Evolutionary conservation across 2,888 invertebrate genomes (phyloP), one percentile per base, ranked within the genome.

Genomic region (Ganaspis brasiliensis): DNA sequence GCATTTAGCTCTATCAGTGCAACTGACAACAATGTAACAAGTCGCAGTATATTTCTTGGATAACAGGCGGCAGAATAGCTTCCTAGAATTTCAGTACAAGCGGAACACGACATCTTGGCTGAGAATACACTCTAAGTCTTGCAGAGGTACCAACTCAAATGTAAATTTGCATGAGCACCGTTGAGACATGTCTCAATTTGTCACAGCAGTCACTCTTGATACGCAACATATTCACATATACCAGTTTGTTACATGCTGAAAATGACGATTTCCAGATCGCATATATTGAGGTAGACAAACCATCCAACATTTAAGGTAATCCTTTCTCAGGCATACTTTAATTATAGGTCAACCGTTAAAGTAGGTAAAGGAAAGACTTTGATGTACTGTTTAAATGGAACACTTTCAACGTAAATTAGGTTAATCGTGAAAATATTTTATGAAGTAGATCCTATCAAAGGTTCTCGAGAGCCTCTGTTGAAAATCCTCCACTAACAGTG

Each of bases 141-240:
- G 56, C 26, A 56, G 31, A 16, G 59, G 59, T 9, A 75, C 37
- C 37, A 49, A 61, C 35, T 72, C 72, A 59, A 73, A 72, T 40
- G 63, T 57, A 40, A 72, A 76, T 76, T 76, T 76, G 56, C 76
- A 76, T 76, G 72, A 76, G 67, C 57, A 76, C 61, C 26, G 72
- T 73, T 63, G 37, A 63, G 76, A 56, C 67, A 67, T 73, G 70
- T 56, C 76, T 73, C 73, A 73, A 76, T 76, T 76, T 73, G 63
- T 76, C 63, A 59, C 72, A 73, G 72, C 26, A 57, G 55, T 52
- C 59, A 59, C 71, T 71, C 71, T 57, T 71, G 35, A 75, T 61
- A 73, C 56, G 31, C 52, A 37, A 55, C 37, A 57, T 55, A 49
- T 76, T 73, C 26, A 24, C 45, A 49, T 21, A 40, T 24, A 45